Percentiles rank a stretch among this genome's conserved stretches.
Evolutionary conservation across 2,797 vertebrate genomes (phyloP).

Genomic region (Australoheros facetus): DNA sequence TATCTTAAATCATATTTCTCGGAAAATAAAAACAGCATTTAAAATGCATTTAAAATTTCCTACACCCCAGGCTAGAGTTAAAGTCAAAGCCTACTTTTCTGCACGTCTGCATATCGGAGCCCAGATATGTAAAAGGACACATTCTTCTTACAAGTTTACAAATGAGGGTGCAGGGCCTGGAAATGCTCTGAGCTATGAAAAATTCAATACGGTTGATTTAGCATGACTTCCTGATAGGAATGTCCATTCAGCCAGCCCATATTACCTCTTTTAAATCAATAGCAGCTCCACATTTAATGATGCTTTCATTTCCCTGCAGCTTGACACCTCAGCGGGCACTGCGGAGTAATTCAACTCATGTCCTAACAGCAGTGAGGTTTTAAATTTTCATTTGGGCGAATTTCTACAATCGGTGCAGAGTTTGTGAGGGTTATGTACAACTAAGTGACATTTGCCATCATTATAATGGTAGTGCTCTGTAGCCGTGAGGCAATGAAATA

Average conservation of each 20-base stretch:
- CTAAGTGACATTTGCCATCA: constrained; percentile 48
- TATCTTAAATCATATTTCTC: neutral
- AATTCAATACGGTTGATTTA: constrained; percentile 40
- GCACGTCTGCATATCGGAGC: neutral
- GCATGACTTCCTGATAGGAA: constrained; percentile 44
- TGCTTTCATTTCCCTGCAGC: constrained; percentile 51
- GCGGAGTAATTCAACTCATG: constrained; percentile 37
- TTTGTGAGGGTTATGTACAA: constrained; percentile 49
- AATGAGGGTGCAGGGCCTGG: constrained; percentile 18
- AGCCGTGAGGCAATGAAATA: constrained; percentile 48
- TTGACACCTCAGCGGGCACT: constrained; percentile 20
- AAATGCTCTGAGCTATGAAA: constrained; percentile 28
- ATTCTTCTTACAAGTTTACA: constrained; percentile 30
- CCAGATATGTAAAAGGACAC: constrained; percentile 6
- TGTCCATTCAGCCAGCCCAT: constrained; percentile 30
- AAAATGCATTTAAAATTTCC: neutral
- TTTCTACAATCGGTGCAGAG: constrained; percentile 39
- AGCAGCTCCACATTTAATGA: constrained; percentile 60
- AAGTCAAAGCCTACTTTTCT: constrained; percentile 20
- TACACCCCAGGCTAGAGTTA: neutral
- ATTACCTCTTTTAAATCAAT: constrained; percentile 66
- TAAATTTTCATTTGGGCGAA: constrained; percentile 52
- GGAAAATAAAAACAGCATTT: neutral
- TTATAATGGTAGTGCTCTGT: constrained; percentile 39
- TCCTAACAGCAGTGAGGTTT: constrained; percentile 39